Evolutionary conservation across 2,113 vertebrate genomes (phyloP).

Genomic region (Heterocephalus glaber): DNA sequence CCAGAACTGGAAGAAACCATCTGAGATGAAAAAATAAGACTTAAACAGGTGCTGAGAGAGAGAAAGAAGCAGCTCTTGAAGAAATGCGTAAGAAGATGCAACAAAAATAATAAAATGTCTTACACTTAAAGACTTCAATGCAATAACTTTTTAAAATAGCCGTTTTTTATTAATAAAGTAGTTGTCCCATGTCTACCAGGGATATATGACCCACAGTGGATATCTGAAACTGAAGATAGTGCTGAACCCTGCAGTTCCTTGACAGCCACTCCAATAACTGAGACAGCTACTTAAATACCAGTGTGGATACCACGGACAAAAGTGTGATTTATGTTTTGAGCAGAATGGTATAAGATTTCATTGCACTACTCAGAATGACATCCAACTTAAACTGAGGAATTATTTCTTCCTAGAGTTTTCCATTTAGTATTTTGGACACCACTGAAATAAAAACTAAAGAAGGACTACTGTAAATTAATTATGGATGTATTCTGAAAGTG

Average conservation of each 20-base stretch:
- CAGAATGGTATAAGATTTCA: neutral
- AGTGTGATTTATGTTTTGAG: neutral
- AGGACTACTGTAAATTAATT: slow-evolving; percentile 43
- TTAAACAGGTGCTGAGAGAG: slow-evolving; percentile 87
- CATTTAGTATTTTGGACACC: neutral
- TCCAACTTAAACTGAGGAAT: neutral
- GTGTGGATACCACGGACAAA: neutral
- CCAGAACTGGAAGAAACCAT: slow-evolving; percentile 88
- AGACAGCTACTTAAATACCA: neutral
- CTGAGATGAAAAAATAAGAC: slow-evolving; percentile 89
- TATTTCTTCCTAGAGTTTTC: neutral
- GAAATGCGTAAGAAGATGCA: slow-evolving; percentile 85
- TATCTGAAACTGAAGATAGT: neutral
- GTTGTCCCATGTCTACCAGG: neutral
- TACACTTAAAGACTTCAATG: neutral
- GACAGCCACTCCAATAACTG: neutral
- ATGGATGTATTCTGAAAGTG: slow-evolving; percentile 49
- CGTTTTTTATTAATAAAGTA: neutral
- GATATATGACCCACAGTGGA: neutral
- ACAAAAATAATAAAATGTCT: slow-evolving; percentile 75
- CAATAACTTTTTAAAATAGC: slow-evolving; percentile 37
- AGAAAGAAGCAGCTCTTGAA: slow-evolving; percentile 89
- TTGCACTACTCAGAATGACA: neutral
- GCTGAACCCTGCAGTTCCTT: neutral
- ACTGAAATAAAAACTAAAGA: neutral